phyloP scores from a whole-genome alignment of 92 coral and sea anemone species.

The Epizoanthus fatuus region DNA sequence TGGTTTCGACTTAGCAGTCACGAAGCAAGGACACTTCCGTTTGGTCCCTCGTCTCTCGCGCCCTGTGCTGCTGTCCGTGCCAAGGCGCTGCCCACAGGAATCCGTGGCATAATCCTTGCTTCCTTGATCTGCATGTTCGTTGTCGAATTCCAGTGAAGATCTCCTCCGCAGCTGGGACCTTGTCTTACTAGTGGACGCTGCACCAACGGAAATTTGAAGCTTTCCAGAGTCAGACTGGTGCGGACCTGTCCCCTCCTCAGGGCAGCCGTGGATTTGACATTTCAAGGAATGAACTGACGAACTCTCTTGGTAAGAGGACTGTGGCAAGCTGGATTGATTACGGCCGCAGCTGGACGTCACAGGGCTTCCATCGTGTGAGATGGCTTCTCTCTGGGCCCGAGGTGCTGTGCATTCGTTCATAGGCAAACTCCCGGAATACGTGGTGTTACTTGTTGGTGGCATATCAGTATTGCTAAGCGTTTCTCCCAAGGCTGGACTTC shows the following conservation, averaged over 20 bases:
- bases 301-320: neutral
- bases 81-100: neutral
- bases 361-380: neutral
- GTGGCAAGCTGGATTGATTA: neutral
- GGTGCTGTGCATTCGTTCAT: neutral
- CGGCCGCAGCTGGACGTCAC: neutral
- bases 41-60: neutral
- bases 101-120: neutral
- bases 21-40: constrained; percentile 7
- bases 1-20: constrained; percentile 2
- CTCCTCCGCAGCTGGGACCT: neutral
- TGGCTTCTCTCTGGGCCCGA: neutral
- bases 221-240: neutral
- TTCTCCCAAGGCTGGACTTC: neutral
- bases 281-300: neutral
- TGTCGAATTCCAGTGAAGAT: neutral
- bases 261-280: neutral
- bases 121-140: neutral
- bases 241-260: neutral
- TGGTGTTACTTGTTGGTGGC: too few relatives aligned
- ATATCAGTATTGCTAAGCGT: neutral
- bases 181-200: neutral
- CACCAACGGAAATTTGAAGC: neutral
- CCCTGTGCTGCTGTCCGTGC: neutral
- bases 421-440: too few relatives aligned